Evolutionary conservation across 2,113 vertebrate genomes (phyloP).

Genomic region (Gopherus flavomarginatus): DNA sequence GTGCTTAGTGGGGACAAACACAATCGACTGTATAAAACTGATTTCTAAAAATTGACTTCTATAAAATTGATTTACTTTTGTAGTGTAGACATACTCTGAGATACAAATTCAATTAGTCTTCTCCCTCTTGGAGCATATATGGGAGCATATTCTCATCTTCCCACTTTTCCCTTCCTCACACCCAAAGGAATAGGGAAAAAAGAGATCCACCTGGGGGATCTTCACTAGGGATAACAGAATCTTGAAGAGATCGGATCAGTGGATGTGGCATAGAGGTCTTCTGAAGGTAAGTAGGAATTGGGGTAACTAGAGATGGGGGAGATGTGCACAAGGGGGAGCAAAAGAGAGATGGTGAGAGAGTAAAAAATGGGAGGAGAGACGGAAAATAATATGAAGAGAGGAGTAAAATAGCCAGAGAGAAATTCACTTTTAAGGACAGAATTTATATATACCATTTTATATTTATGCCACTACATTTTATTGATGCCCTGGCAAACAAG

Average conservation of each 20-base stretch:
- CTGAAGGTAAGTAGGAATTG: not conserved
- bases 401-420: not conserved
- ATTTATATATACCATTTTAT: not conserved
- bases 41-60: no score
- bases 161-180: not conserved
- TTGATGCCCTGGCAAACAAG: not conserved
- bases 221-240: not conserved
- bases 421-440: not conserved
- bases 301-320: not conserved
- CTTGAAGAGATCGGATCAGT: not conserved
- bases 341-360: not conserved
- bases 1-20: no score
- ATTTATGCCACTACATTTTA: not conserved
- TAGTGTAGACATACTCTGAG: not conserved
- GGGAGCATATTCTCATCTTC: not conserved
- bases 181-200: not conserved
- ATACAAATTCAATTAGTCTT: not conserved
- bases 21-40: no score
- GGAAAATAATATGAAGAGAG: no score
- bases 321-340: not conserved
- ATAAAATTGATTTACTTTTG: no score
- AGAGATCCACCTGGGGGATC: not conserved
- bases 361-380: no score
- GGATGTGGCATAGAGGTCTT: not conserved
- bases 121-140: not conserved